These are phyloP conservation scores for Caretta caretta DNA, from an alignment of 2,113 vertebrate genomes.

Conservation along the genomic window DNA sequence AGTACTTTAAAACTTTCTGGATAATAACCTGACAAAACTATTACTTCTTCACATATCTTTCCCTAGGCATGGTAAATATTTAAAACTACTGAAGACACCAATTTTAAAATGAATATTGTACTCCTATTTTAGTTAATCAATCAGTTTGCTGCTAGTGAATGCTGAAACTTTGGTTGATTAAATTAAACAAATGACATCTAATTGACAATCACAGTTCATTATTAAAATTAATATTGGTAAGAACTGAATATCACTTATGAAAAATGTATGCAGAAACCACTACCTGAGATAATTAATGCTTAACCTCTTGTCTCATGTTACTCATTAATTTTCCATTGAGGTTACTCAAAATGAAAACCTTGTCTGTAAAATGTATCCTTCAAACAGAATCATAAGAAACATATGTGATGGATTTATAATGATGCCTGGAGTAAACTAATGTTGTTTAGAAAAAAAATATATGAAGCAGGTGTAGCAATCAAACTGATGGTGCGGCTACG, in stretches of 20 bases:
- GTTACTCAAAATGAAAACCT: not conserved
- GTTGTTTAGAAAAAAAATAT: not conserved
- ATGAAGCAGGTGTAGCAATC: not conserved
- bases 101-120: not conserved
- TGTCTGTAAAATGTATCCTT: not conserved
- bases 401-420: not conserved
- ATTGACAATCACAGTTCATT: not conserved
- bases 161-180: not conserved
- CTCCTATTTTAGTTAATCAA: not conserved
- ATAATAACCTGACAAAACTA: not conserved
- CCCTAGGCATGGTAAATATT: not conserved
- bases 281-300: not conserved
- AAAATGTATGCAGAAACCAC: not conserved
- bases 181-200: not conserved
- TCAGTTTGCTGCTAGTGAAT: not conserved
- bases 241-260: not conserved
- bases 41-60: not conserved
- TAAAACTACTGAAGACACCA: not conserved
- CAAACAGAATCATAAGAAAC: not conserved
- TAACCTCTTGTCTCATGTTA: not conserved
- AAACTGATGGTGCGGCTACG: not conserved
- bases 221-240: not conserved
- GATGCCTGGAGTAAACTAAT: not conserved
- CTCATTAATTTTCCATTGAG: not conserved
- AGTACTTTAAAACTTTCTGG: not conserved